Evolutionary conservation across 1,140 invertebrate species (phyloP).

Genomic region (Dendroctonus valens): DNA sequence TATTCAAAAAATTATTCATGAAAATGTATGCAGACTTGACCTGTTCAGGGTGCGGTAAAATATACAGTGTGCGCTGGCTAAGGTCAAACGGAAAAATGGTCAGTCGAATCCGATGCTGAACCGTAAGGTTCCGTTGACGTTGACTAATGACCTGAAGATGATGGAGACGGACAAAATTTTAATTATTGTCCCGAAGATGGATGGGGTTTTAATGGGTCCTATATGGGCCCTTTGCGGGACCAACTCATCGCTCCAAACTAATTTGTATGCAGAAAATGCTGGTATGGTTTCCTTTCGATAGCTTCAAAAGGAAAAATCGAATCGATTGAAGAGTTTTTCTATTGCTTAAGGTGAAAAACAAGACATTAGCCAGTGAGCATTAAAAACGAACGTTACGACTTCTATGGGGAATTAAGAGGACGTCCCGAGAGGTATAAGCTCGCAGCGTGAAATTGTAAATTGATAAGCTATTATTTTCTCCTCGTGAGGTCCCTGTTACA

Average conservation of each 20-base stretch:
- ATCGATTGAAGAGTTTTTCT: not conserved
- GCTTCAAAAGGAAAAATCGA: not conserved
- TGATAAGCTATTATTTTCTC: conserved; percentile 30
- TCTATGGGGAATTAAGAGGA: too few species aligned
- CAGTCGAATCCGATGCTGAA: conserved; percentile 27
- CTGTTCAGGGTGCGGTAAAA: conserved; percentile 29
- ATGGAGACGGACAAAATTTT: conserved; percentile 29
- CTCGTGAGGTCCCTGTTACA: conserved; percentile 26
- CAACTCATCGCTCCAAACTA: not conserved
- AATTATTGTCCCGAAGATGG: conserved; percentile 26
- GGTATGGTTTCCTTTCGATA: conserved; percentile 16
- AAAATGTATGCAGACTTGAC: conserved; percentile 29
- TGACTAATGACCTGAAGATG: conserved; percentile 26
- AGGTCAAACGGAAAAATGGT: conserved; percentile 32
- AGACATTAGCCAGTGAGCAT: too few species aligned
- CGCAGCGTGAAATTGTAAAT: conserved; percentile 27
- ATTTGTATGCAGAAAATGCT: conserved; percentile 16
- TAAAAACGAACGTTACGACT: too few species aligned
- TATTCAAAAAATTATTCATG: conserved; percentile 22
- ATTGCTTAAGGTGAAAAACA: too few species aligned
- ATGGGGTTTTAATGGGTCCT: conserved; percentile 30
- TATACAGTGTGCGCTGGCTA: conserved; percentile 4
- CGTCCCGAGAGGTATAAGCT: too few species aligned
- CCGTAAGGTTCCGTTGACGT: conserved; percentile 22
- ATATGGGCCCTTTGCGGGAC: conserved; percentile 16